phyloP scores from a whole-genome alignment of 2,113 vertebrate genomes.

The Cephalopholis sonnerati region DNA sequence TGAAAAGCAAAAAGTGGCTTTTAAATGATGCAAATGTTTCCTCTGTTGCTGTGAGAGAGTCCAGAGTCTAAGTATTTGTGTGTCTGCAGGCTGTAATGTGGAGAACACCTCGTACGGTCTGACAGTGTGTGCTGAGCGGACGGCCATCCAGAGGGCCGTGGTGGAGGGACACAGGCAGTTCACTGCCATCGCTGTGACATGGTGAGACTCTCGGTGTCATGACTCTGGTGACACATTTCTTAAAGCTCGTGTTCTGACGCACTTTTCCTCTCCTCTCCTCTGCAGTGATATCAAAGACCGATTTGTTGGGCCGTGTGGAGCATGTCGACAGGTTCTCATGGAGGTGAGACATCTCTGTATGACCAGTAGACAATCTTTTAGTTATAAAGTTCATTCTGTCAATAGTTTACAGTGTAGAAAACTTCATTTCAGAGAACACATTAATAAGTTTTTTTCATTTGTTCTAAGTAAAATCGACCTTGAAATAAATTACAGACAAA shows the following conservation, averaged over 20 bases:
- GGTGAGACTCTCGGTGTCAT: slow-evolving; percentile 78
- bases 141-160: slow-evolving; percentile 91
- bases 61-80: neutral
- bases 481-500: too few relatives aligned
- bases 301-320: slow-evolving; percentile 91
- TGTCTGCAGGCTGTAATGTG: slow-evolving; percentile 91
- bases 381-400: neutral
- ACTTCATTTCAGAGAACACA: neutral
- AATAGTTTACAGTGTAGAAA: neutral
- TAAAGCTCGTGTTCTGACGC: neutral
- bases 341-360: slow-evolving; percentile 85
- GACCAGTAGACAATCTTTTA: neutral
- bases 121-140: slow-evolving; percentile 90
- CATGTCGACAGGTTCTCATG: slow-evolving; percentile 94
- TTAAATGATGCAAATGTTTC: too few relatives aligned
- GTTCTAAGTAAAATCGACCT: too few relatives aligned
- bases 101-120: slow-evolving; percentile 91
- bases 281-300: slow-evolving; percentile 86
- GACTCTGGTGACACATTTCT: neutral
- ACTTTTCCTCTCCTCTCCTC: neutral
- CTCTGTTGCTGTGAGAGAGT: neutral
- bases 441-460: neutral
- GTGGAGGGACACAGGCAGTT: slow-evolving; percentile 90
- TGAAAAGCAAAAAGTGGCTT: too few relatives aligned
- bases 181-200: slow-evolving; percentile 91